phyloP scores from a whole-genome alignment of 2,797 vertebrate species.

The Acanthurus leucopareius region DNA sequence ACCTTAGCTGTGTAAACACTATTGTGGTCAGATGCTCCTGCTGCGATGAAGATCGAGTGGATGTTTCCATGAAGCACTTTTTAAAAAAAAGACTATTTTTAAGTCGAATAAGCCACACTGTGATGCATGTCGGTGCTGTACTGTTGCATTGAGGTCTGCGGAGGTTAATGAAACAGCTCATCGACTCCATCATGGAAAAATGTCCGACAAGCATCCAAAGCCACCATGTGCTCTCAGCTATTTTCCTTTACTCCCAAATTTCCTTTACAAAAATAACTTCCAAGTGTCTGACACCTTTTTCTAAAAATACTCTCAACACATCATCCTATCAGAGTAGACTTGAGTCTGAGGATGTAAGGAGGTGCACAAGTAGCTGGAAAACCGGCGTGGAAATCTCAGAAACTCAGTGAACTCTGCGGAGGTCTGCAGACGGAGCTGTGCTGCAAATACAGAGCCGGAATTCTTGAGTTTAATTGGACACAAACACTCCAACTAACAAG shows the following conservation, averaged over 20 bases:
- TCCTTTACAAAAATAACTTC: slow-evolving; percentile 11
- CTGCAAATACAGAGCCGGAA: slow-evolving; percentile 16
- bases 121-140: slow-evolving; percentile 3
- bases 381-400: neutral
- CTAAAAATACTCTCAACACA: slow-evolving; percentile 45
- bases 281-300: slow-evolving; percentile 13
- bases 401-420: slow-evolving; percentile 36
- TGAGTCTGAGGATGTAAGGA: neutral
- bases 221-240: neutral
- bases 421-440: neutral
- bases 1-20: slow-evolving; percentile 57
- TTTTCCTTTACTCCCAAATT: neutral
- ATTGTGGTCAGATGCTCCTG: slow-evolving; percentile 44
- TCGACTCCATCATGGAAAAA: slow-evolving; percentile 34
- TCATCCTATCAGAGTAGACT: neutral
- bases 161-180: slow-evolving; percentile 26
- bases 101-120: slow-evolving; percentile 22
- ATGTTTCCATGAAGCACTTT: slow-evolving; percentile 52
- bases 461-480: slow-evolving; percentile 46
- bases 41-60: slow-evolving; percentile 29
- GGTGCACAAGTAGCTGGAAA: neutral
- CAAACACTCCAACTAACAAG: slow-evolving; percentile 20
- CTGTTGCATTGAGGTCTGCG: neutral
- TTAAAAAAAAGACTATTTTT: slow-evolving; percentile 51
- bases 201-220: slow-evolving; percentile 15